phyloP scores from a whole-genome alignment of 2,888 invertebrate genomes.

The Eilema caniola region DNA sequence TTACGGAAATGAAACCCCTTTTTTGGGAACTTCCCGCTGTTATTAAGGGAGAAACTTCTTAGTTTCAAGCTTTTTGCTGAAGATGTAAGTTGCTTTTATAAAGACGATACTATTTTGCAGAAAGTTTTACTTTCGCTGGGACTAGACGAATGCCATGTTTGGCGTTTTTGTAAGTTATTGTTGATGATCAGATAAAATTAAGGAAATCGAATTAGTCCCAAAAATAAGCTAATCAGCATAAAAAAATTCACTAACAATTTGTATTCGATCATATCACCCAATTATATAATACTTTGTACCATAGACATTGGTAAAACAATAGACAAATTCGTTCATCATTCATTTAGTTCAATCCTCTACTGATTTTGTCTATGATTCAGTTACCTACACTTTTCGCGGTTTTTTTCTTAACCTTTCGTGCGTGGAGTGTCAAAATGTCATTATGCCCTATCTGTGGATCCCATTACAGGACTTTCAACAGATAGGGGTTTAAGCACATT shows the following conservation, averaged over 20 bases:
- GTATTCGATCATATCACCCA: conserved; percentile 7
- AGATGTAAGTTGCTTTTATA: neutral
- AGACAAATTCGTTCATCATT: conserved; percentile 11
- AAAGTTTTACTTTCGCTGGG: neutral
- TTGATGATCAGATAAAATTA: neutral
- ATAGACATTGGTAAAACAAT: conserved; percentile 11
- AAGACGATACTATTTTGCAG: neutral
- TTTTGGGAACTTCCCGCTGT: neutral
- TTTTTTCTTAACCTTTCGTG: too few relatives aligned
- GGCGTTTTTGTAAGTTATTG: neutral
- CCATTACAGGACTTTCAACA: too few relatives aligned
- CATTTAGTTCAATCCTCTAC: conserved; percentile 11
- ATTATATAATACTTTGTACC: conserved; percentile 18
- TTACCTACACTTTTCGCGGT: conserved; percentile 11
- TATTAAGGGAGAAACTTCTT: too few relatives aligned
- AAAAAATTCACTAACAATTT: neutral
- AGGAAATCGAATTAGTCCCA: neutral
- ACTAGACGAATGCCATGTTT: neutral
- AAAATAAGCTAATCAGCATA: neutral
- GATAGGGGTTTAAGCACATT: too few relatives aligned
- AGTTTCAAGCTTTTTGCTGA: neutral
- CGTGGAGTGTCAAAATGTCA: too few relatives aligned
- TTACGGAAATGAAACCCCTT: neutral
- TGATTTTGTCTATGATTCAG: conserved; percentile 7
- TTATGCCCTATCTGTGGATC: too few relatives aligned